Percentiles rank a stretch among this genome's conserved stretches.
Evolutionary conservation across 2,888 invertebrate species (phyloP).

Genomic region (Ctenicera cuprea): DNA sequence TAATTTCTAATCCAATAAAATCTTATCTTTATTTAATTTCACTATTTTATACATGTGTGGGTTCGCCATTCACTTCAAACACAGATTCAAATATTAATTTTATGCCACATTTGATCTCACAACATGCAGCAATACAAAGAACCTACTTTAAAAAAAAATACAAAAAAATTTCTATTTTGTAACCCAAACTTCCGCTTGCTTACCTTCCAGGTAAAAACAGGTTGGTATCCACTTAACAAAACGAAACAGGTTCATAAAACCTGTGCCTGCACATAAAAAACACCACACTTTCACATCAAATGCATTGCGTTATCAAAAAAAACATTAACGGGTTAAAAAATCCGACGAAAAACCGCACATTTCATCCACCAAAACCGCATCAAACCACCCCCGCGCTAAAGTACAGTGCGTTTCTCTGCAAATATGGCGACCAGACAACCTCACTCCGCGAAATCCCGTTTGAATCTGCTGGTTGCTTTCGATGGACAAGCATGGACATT

Average conservation of each 20-base stretch:
- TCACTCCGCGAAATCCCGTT: slow-evolving; percentile 57
- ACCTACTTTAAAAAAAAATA: neutral
- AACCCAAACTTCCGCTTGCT: slow-evolving; percentile 47
- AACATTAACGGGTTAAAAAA: neutral
- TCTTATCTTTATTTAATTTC: too few relatives aligned
- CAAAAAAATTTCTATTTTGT: neutral
- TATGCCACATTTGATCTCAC: too few relatives aligned
- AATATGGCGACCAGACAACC: slow-evolving; percentile 57
- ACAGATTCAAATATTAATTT: too few relatives aligned
- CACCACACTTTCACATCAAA: slow-evolving; percentile 29
- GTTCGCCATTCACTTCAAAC: too few relatives aligned
- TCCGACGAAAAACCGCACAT: slow-evolving; percentile 16
- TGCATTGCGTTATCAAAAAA: slow-evolving; percentile 2
- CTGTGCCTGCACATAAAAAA: slow-evolving; percentile 32
- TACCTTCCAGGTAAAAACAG: slow-evolving; percentile 50
- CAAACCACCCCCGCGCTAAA: slow-evolving; percentile 25
- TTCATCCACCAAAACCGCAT: neutral
- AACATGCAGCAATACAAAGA: neutral
- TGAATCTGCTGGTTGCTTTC: slow-evolving; percentile 54
- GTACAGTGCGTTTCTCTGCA: slow-evolving; percentile 34
- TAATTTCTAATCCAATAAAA: too few relatives aligned
- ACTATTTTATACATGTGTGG: too few relatives aligned
- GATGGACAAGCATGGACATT: slow-evolving; percentile 22
- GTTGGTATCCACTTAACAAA: slow-evolving; percentile 40
- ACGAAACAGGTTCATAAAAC: slow-evolving; percentile 45